Base-by-base conservation (phyloP, 2,113 vertebrate species). In the Trematocara macrostoma region DNA sequence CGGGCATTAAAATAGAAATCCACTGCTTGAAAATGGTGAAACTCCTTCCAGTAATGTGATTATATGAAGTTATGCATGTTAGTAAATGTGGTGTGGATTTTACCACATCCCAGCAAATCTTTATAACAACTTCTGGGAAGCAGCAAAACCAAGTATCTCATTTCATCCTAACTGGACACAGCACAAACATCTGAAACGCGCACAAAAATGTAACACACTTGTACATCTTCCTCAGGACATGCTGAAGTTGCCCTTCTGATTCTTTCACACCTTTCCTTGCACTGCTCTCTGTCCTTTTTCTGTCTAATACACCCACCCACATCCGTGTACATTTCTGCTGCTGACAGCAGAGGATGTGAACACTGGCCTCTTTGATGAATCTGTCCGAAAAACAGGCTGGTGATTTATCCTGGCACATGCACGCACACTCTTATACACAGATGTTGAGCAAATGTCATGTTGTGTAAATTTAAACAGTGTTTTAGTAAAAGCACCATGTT, bases 321-420 rank as follows among this genome's bases (percentile, higher is more conserved):
- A 79, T 67, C 78, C 59, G 15, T 16, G 55, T 47, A 51, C 38
- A 40, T 80, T 91, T 90, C 18, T 80, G 83, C 82, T 18, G 23
- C 82, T 79, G 88, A 88, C 88, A 81, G 92, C 84, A 78, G 11
- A 53, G 35, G 51, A 87, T 47, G 56, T 5, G 85, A 94, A 96
- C 95, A 96, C 93, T 95, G 90, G 84, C 26, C 78, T 93, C 95
- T 96, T 96, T 95, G 94, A 96, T 87, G 87, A 88, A 74, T 84
- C 80, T 47, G 91, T 91, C 88, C 88, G 79, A 89, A 94, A n/a
- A 95, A 94, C 89, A 95, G 82, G 81, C 89, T 5, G 23, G 7
- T 42, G 84, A 85, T 92, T 92, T 92, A 89, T 80, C 23, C 69
- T 88, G 91, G 86, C 86, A 61, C 80, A 18, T 57, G 67, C 88